Base-by-base conservation (phyloP, 2,797 vertebrate species). In the Alfaro cultratus region DNA sequence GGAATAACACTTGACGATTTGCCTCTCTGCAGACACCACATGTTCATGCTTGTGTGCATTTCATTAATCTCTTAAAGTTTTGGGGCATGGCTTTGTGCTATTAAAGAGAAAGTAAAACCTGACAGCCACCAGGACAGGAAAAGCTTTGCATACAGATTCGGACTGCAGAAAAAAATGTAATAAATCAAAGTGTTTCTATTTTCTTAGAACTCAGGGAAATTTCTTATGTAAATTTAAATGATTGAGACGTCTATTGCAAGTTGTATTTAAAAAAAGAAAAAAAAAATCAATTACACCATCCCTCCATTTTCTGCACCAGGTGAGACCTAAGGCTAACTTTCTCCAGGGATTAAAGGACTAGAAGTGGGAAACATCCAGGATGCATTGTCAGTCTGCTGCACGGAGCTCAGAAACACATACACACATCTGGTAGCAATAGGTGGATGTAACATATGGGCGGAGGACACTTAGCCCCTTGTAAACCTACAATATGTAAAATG, bases 41-140 rank as follows among this genome's bases (percentile, higher is more conserved):
- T 85, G 81, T 7, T 74, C 79, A 39, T 73, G 71, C 83, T 34
- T 75, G 53, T 77, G 76, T 85, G 78, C 36, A 67, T 85, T 90
- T 92, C 88, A 88, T 83, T 73, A 51, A 75, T 76, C 68, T 83
- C 88, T 89, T 92, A 91, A 94, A 90, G 72, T 43, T 18, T 45
- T 70, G 72, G 67, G 81, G 86, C 76, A 85, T 80, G 82, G 71
- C 73, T 79, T 70, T 60, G 67, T 80, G 43, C 78, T 74, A 34
- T 87, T 80, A 64, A 23, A 86, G 77, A 76, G 78, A 81, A 83
- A 73, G 74, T 80, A 81, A 83, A 62, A 83, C 67, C 43, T 18
- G 16, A 67, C 80, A 75, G 77, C 75, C 45, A 45, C 74, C 76
- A 75, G 11, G 53, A 13, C 53, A 29, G 53, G 72, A 76, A 64